Percentiles rank a stretch among this genome's conserved stretches.
These are phyloP conservation scores for Apodemus sylvaticus DNA, from an alignment of 2,113 vertebrate genomes.

Conservation along the genomic window DNA sequence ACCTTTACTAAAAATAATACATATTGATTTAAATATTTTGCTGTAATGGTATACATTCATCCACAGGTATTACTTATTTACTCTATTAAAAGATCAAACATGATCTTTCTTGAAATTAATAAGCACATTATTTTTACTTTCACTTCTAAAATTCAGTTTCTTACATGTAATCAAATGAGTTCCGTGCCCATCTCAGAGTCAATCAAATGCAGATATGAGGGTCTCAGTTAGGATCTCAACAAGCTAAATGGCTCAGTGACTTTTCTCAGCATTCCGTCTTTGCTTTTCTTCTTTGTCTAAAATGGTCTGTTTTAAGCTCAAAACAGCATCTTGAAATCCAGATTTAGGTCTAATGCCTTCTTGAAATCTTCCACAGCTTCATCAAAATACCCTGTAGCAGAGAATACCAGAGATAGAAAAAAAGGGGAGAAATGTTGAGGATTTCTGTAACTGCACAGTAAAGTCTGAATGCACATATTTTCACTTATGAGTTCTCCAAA, in stretches of 20 bases:
- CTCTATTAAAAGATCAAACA: constrained; percentile 40
- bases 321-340: constrained; percentile 93
- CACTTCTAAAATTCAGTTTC: not conserved
- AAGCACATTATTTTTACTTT: constrained; percentile 49
- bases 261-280: constrained; percentile 86
- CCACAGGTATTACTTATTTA: constrained; percentile 51
- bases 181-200: not conserved
- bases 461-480: not conserved
- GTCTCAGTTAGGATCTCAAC: not conserved
- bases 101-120: constrained; percentile 53
- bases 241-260: constrained; percentile 80
- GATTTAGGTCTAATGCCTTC: constrained; percentile 91
- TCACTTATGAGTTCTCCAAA: constrained; percentile 4
- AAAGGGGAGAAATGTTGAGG: constrained; percentile 25
- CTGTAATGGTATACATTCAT: constrained; percentile 6
- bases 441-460: not conserved
- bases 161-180: constrained; percentile 48
- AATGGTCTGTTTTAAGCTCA: constrained; percentile 93
- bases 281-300: constrained; percentile 92
- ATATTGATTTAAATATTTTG: constrained; percentile 56
- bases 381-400: constrained; percentile 91
- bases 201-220: not conserved
- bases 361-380: constrained; percentile 94
- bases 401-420: not conserved
- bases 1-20: constrained; percentile 32